A percentile compares a stretch with the other conserved stretches of the same genome.
These are phyloP conservation scores for Drosophila bunnanda DNA, from an alignment of 2,888 invertebrate species.

Conservation along the genomic window DNA sequence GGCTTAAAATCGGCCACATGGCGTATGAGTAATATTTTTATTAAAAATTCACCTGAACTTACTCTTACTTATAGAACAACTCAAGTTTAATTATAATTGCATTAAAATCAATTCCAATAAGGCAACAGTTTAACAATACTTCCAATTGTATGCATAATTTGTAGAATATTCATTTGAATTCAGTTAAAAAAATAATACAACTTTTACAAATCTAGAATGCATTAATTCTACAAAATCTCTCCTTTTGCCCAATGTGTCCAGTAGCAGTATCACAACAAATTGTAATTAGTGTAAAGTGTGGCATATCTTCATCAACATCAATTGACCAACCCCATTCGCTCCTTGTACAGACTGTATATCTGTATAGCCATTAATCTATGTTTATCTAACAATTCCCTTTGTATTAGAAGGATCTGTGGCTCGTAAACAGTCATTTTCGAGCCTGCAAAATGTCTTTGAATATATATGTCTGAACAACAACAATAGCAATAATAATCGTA, in stretches of 20 bases:
- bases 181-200: too few relatives aligned
- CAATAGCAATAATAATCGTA: neutral
- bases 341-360: slow-evolving; percentile 22
- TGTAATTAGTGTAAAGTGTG: slow-evolving; percentile 60
- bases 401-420: slow-evolving; percentile 15
- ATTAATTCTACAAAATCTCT: neutral
- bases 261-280: slow-evolving; percentile 5
- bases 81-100: neutral
- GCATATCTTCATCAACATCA: slow-evolving; percentile 22
- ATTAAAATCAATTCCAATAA: neutral
- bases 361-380: slow-evolving; percentile 41
- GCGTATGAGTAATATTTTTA: slow-evolving; percentile 6
- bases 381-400: slow-evolving; percentile 36
- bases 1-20: neutral
- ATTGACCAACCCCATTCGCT: slow-evolving; percentile 4
- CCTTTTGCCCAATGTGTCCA: slow-evolving; percentile 8
- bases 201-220: too few relatives aligned
- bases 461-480: slow-evolving; percentile 6
- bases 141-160: too few relatives aligned
- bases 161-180: too few relatives aligned
- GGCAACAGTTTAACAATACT: neutral
- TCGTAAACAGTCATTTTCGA: slow-evolving; percentile 24
- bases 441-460: slow-evolving; percentile 11
- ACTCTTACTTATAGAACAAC: neutral
- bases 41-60: neutral